Conservation (phyloP, 2,113 vertebrate genomes). For the Toxotes chatareus region DNA sequence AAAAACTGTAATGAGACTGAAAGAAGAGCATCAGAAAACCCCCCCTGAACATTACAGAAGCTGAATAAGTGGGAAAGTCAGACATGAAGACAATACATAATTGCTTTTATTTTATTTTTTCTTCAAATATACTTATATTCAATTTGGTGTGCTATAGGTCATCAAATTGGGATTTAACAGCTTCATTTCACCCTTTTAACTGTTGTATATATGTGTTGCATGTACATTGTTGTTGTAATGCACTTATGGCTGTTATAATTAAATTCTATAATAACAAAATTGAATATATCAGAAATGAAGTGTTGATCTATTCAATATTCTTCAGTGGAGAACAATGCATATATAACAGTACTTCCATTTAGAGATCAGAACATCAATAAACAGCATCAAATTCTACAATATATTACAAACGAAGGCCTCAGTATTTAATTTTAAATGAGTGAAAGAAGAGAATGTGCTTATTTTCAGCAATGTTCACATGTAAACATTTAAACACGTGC, state of each 20-base stretch:
- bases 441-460: constrained; percentile 77
- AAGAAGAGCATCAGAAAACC: neutral
- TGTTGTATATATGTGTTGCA: constrained; percentile 50
- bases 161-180: constrained; percentile 64
- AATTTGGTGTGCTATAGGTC: constrained; percentile 60
- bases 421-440: constrained; percentile 66
- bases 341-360: constrained; percentile 59
- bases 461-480: constrained; percentile 79
- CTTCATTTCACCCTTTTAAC: constrained; percentile 53
- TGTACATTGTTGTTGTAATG: constrained; percentile 54
- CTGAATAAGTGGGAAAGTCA: neutral
- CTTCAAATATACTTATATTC: constrained; percentile 66
- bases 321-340: constrained; percentile 56
- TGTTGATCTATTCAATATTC: constrained; percentile 49
- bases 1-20: neutral
- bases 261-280: constrained; percentile 53
- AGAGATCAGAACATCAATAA: constrained; percentile 60
- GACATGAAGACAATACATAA: neutral
- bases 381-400: constrained; percentile 49
- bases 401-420: constrained; percentile 79
- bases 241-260: constrained; percentile 69
- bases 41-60: neutral
- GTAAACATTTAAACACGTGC: constrained; percentile 84
- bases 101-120: constrained; percentile 67
- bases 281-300: constrained; percentile 56